Percentiles rank a stretch among this genome's conserved stretches.
Conservation (phyloP, 2,797 vertebrate genomes). For the Pantherophis alleghaniensis region DNA sequence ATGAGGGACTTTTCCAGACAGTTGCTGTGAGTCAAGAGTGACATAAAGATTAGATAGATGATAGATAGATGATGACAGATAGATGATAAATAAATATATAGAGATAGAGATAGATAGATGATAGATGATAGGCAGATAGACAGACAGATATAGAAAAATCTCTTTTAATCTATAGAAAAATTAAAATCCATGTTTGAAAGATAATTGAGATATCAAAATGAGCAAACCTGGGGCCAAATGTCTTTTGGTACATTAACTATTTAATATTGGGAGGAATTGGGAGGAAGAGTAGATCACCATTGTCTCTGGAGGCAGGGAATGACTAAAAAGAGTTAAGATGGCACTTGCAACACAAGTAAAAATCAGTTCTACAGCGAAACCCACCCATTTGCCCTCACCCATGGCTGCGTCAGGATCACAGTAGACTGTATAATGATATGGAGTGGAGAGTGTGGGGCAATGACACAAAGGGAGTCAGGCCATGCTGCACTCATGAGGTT, state of each 20-base stretch:
- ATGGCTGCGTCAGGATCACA: not conserved
- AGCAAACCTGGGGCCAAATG: not conserved
- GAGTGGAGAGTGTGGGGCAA: not conserved
- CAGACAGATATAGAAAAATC: too few species aligned
- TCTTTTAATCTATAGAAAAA: not conserved
- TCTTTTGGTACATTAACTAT: not conserved
- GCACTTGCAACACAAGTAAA: not conserved
- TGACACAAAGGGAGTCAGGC: not conserved
- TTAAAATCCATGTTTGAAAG: not conserved
- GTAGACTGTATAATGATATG: not conserved
- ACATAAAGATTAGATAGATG: not conserved
- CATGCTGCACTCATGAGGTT: not conserved
- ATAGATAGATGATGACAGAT: too few species aligned
- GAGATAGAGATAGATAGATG: too few species aligned
- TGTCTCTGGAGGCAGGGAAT: not conserved
- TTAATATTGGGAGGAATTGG: not conserved
- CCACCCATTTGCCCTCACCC: not conserved
- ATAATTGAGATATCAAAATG: not conserved
- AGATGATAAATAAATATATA: too few species aligned
- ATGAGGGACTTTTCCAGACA: not conserved
- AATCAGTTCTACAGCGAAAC: not conserved
- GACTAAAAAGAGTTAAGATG: not conserved
- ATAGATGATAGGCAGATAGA: too few species aligned
- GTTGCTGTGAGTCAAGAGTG: not conserved
- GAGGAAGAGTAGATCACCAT: not conserved